A percentile compares a stretch with the other conserved stretches of the same genome.
Evolutionary conservation across 2,113 vertebrate species (phyloP).

Genomic region (Nibea coibor): DNA sequence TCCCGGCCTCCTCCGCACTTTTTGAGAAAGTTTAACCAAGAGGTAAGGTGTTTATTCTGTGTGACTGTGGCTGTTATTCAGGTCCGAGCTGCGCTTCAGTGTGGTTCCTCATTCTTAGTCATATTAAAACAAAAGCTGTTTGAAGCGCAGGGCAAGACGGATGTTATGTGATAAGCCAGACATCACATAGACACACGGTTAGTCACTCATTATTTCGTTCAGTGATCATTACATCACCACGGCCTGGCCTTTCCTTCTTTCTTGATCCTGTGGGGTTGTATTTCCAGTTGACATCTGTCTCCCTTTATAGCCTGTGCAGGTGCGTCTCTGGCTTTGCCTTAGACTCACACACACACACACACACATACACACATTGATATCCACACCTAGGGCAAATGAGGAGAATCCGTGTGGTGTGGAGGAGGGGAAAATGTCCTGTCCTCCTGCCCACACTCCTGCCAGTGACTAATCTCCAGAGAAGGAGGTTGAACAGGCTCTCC

Average conservation of each 20-base stretch:
- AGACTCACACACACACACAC: constrained; percentile 1
- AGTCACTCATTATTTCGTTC: constrained; percentile 1
- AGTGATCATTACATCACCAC: constrained; percentile 23
- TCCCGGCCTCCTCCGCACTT: neutral
- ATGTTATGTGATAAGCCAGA: neutral
- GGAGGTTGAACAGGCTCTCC: constrained; percentile 25
- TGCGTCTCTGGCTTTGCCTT: constrained; percentile 34
- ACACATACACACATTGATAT: neutral
- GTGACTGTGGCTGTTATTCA: neutral
- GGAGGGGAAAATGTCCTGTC: constrained; percentile 22
- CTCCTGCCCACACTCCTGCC: constrained; percentile 31
- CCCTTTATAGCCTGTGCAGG: constrained; percentile 47
- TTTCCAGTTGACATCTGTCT: constrained; percentile 57
- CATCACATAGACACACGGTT: neutral
- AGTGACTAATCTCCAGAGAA: constrained; percentile 43
- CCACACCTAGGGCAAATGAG: constrained; percentile 37
- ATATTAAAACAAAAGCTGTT: constrained; percentile 1
- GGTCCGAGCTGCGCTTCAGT: neutral
- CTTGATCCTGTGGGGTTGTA: constrained; percentile 20
- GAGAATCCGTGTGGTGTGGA: constrained; percentile 11
- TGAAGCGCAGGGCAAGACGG: neutral
- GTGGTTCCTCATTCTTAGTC: constrained; percentile 17
- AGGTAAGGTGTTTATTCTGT: neutral
- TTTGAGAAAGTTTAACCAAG: neutral
- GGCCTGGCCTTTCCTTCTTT: neutral